A percentile compares a stretch with the other conserved stretches of the same genome.
Conservation (phyloP, 1,140 invertebrate genomes). For the Monochamus saltuarius region DNA sequence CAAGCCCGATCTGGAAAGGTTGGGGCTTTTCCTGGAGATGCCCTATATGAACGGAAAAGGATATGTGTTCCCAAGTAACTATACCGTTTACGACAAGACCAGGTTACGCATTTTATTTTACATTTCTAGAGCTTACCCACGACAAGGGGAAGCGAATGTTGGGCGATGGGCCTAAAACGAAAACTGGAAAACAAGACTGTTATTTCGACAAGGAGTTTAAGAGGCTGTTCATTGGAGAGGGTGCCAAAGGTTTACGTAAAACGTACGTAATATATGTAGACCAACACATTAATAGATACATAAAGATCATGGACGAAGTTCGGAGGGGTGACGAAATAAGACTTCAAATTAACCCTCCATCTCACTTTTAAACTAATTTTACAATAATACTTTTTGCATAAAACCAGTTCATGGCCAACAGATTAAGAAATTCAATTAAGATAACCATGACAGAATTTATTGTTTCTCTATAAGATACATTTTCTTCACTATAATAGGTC, state of each 20-base stretch:
- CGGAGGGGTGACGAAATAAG: conserved; percentile 19
- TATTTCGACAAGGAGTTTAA: conserved; percentile 48
- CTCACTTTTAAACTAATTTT: no score
- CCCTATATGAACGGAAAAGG: conserved; percentile 45
- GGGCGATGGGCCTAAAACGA: conserved; percentile 35
- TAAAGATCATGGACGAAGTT: no score
- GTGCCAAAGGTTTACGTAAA: conserved; percentile 28
- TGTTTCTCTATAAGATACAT: no score
- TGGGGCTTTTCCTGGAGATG: conserved; percentile 49
- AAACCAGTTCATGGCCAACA: no score
- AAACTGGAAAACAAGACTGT: conserved; percentile 42
- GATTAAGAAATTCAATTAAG: no score
- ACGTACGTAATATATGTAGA: conserved; percentile 8
- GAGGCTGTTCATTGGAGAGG: conserved; percentile 44
- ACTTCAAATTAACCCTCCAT: no score
- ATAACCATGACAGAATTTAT: no score
- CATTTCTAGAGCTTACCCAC: conserved; percentile 12
- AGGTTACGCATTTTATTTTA: no score
- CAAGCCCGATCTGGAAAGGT: conserved; percentile 47
- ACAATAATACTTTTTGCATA: no score
- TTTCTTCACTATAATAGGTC: no score
- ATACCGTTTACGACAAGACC: neutral
- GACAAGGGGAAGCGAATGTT: conserved; percentile 27
- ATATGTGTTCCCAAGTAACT: conserved; percentile 34
- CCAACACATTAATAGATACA: conserved; percentile 3